These are phyloP conservation scores for Podarcis muralis DNA, from an alignment of 2,113 vertebrate species.

Conservation along the genomic window DNA sequence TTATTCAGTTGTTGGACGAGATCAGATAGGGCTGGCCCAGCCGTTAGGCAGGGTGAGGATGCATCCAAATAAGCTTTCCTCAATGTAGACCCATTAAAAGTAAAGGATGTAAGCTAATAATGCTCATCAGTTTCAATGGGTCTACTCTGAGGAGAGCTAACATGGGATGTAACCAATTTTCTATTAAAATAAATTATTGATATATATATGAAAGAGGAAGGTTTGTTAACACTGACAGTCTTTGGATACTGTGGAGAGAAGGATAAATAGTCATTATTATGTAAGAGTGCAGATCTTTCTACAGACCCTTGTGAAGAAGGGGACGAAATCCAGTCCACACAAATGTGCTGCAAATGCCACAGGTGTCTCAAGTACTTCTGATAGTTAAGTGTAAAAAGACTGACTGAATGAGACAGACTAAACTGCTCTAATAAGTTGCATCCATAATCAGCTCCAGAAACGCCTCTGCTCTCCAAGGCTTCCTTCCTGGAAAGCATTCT, in stretches of 20 bases:
- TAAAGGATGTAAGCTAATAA: too few relatives aligned
- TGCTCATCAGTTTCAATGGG: too few relatives aligned
- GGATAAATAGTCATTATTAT: not conserved
- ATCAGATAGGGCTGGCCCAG: too few relatives aligned
- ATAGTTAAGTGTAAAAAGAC: not conserved
- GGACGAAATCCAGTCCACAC: not conserved
- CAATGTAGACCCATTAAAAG: too few relatives aligned
- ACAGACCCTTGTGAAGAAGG: not conserved
- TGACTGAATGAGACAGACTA: slow-evolving; percentile 14
- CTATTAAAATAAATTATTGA: too few relatives aligned
- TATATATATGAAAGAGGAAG: not conserved
- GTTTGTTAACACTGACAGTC: not conserved
- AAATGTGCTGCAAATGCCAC: not conserved
- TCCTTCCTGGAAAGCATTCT: not conserved
- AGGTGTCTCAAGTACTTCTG: not conserved
- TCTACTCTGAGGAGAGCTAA: too few relatives aligned
- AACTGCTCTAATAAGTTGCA: slow-evolving; percentile 9
- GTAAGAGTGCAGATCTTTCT: not conserved
- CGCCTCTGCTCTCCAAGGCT: not conserved
- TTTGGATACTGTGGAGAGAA: not conserved
- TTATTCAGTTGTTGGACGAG: too few relatives aligned
- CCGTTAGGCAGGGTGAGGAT: too few relatives aligned
- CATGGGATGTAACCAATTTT: too few relatives aligned
- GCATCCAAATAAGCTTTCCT: too few relatives aligned
- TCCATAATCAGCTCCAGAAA: slow-evolving; percentile 11